phyloP scores from a whole-genome alignment of 2,888 invertebrate genomes.

The Agonum fuliginosum region DNA sequence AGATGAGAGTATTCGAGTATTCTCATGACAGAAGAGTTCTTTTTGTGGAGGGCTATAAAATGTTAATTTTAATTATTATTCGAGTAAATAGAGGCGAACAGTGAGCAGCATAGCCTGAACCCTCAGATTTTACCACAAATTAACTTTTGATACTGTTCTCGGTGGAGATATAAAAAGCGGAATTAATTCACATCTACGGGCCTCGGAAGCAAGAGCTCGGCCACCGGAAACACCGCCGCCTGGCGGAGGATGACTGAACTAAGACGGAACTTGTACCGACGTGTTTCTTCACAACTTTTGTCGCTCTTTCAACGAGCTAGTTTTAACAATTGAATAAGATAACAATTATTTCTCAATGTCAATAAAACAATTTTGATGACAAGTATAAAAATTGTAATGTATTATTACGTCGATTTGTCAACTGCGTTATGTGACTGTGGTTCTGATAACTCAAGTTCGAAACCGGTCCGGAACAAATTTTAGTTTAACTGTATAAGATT shows the following conservation, averaged over 20 bases:
- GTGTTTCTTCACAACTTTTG: conserved; percentile 20
- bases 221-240: conserved; percentile 23
- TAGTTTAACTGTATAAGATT: too few species aligned
- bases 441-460: too few species aligned
- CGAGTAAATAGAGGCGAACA: conserved; percentile 47
- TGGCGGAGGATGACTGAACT: conserved; percentile 4
- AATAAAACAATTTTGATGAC: too few species aligned
- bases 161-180: conserved; percentile 72
- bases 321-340: not conserved
- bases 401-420: too few species aligned
- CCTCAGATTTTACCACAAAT: conserved; percentile 73
- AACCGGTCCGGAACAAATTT: too few species aligned
- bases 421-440: too few species aligned
- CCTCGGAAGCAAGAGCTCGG: conserved; percentile 28
- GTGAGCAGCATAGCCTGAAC: conserved; percentile 63
- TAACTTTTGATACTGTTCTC: conserved; percentile 73
- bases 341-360: too few species aligned
- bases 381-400: too few species aligned
- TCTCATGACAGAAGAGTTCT: conserved; percentile 36
- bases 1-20: conserved; percentile 38
- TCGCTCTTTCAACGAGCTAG: conserved; percentile 1
- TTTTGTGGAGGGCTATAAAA: conserved; percentile 43
- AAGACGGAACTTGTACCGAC: conserved; percentile 15
- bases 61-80: conserved; percentile 57
- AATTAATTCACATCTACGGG: conserved; percentile 68